phyloP scores from a whole-genome alignment of 37 sponge, comb jelly and placozoan genomes.

The Tethya wilhelma region DNA sequence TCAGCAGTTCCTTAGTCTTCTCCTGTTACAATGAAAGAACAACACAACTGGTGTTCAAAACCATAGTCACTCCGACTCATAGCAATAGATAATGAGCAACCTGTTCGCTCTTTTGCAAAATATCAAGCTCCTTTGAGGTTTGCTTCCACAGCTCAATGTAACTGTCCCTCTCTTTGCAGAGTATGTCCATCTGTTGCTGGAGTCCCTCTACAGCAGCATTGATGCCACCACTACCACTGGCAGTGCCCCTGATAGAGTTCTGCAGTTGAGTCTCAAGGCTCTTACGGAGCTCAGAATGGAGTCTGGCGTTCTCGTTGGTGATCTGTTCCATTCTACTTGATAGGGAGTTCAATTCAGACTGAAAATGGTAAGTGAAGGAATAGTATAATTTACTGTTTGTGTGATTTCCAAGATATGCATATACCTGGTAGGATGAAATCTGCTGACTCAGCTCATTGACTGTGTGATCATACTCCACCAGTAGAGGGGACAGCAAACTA shows the following conservation, averaged over 20 bases:
- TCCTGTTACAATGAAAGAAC: constrained; percentile 3
- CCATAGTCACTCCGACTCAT: not conserved
- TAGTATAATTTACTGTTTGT: not conserved
- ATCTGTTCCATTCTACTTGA: constrained; percentile 44
- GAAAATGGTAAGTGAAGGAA: not conserved
- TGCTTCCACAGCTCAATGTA: constrained; percentile 47
- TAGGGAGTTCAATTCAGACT: constrained; percentile 61
- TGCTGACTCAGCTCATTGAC: constrained; percentile 60
- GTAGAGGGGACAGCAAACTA: constrained; percentile 65
- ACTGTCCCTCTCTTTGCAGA: constrained; percentile 63
- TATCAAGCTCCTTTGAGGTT: constrained; percentile 49
- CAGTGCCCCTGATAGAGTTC: not conserved
- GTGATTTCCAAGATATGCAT: not conserved
- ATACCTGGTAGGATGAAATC: constrained; percentile 57
- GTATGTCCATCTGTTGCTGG: constrained; percentile 34
- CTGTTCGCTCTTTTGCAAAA: constrained; percentile 38
- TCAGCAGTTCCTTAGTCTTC: constrained; percentile 14
- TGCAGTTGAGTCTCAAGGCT: constrained; percentile 36
- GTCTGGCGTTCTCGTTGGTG: constrained; percentile 56
- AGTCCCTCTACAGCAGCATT: constrained; percentile 12
- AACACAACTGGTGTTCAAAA: not conserved
- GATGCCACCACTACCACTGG: not conserved
- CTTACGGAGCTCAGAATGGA: constrained; percentile 45
- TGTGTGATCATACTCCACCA: constrained; percentile 72
- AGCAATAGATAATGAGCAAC: constrained; percentile 8